Conservation (phyloP, 64 coral and sea anemone genomes). For the Trachythela sp. region DNA sequence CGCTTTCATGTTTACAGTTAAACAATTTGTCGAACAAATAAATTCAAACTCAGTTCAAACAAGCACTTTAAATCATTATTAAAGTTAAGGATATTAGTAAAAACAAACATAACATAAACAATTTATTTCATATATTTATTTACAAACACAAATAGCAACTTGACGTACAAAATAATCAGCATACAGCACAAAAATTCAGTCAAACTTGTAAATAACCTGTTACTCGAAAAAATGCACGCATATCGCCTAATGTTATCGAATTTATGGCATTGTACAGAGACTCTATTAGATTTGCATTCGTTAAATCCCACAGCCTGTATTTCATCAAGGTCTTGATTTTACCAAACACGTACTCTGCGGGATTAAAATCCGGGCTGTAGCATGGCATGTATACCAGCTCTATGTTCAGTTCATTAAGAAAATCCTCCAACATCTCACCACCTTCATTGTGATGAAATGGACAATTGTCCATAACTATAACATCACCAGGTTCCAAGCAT, state of each 20-base stretch:
- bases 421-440: slow-evolving; percentile 21
- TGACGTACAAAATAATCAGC: no score
- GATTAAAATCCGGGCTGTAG: slow-evolving; percentile 28
- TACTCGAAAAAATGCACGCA: slow-evolving; percentile 27
- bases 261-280: no score
- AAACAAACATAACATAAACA: no score
- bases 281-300: slow-evolving; percentile 3
- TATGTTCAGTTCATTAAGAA: slow-evolving; percentile 9
- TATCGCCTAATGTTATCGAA: neutral
- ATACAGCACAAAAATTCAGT: no score
- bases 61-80: no score
- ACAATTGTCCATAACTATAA: neutral
- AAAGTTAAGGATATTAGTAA: no score
- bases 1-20: neutral
- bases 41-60: neutral
- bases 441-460: slow-evolving; percentile 7
- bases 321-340: slow-evolving; percentile 47
- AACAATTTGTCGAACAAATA: neutral
- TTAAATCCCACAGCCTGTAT: slow-evolving; percentile 28
- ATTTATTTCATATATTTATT: no score
- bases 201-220: no score
- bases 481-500: slow-evolving; percentile 27
- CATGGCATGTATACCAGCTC: slow-evolving; percentile 23
- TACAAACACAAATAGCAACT: no score
- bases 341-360: slow-evolving; percentile 9